Evolutionary conservation across 2,797 vertebrate genomes (phyloP), one percentile per base, ranked within the genome.

Genomic region (Rhinophrynus dorsalis): DNA sequence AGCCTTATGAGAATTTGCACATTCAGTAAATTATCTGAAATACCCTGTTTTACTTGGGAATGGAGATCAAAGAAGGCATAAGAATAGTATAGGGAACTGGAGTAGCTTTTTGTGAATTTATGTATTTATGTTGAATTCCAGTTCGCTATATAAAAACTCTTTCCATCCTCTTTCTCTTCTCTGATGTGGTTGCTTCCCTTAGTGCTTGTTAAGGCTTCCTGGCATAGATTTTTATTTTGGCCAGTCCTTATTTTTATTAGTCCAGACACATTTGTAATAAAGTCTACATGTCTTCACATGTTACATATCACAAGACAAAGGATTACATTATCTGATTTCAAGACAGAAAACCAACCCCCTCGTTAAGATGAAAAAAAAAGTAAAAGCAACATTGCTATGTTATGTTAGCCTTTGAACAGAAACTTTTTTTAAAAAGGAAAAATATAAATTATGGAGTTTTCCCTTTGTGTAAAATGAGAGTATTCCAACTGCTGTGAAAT

Each of bases 11-110:
- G 27, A 72, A 72, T 64, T 21, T 72, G 60, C 68, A 65, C 61
- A 64, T 65, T 72, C 61, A 48, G 68, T 65, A 64, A 57, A 64
- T 72, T 29, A 64, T 65, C 51, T 57, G 24, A 35, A 71, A 63
- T 69, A 24, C 17, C 11, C 21, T 72, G 52, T 64, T 72, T 72
- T 64, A 30, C 60, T 64, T 71, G 60, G 68, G 40, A 33, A 8
- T 30, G 9, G 32, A 50, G 23, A 71, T 71, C 68, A 71, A 71
- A 71, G 51, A 15, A 21, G 27, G 37, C 24, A 20, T 44, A n/a
- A 5, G 18, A 69, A 69, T 35, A 33, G 50, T 61, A 27, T 58
- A 71, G 56, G 20, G 23, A 38, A 30, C 8, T 38, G 21, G 50
- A 70, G 67, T 11, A 47, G 38, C n/a, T 45, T 63, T n/a, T 56